Base-by-base conservation (phyloP, 2,797 vertebrate genomes). In the Manis pentadactyla region DNA sequence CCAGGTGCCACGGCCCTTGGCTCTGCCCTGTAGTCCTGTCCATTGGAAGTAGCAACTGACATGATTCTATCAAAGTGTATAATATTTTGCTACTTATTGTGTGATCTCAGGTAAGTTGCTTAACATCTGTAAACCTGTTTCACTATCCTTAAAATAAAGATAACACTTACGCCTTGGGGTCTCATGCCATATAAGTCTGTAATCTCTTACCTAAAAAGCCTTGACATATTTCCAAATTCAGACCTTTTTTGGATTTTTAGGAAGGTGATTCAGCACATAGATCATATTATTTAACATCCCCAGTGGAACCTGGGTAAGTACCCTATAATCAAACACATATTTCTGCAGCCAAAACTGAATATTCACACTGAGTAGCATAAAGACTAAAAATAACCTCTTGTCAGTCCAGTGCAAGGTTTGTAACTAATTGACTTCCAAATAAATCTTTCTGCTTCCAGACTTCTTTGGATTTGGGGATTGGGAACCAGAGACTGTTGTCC, bases 381-480 rank as follows among this genome's bases (percentile, higher is more conserved):
- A 91, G 90, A 84, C 90, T 97, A 96, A 94, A 97, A 97, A 97
- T 88, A 97, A 51, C 49, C 63, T 88, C 77, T 90, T 23, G 31
- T 82, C 78, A 87, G 57, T 61, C 29, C 12, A 95, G 57, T 87
- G 61, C 68, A 96, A 81, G 84, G 49, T 93, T 88, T 93, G 37
- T 78, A 90, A 96, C 64, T 61, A 71, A 92, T 21, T 10, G 59
- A 93, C 53, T 92, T 81, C 93, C 39, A 83, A 55, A 74, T 66
- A 61, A 61, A 82, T 81, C 66, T 94, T 95, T 83, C 53, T 17
- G 9, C 88, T 79, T 95, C 64, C 84, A 85, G 84, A 95, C 37
- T 34, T 74, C 63, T 88, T 92, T 51, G 82, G n/a, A 82, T 51
- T 39, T 13, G 42, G 49, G 69, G 9, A 15, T 55, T 46, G 75